Evolutionary conservation across 2,888 invertebrate species (phyloP), one percentile per base, ranked within the genome.

Genomic region (Eueremaeus valkanovi): DNA sequence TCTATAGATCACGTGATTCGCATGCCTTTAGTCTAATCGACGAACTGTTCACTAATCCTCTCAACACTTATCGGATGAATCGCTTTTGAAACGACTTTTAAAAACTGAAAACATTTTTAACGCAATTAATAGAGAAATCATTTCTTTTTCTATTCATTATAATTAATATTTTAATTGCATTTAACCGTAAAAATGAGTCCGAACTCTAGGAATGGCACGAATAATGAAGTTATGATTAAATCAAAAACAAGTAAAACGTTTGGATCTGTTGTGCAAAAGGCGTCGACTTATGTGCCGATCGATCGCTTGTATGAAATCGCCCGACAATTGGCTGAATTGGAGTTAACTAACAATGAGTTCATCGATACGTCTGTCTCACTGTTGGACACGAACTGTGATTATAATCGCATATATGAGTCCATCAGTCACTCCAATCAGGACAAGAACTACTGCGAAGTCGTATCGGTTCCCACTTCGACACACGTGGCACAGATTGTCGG

Each of bases 401-500:
- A 0, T 9, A 27, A 27, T 8, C 40, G 27, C 27, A 27, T 13
- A 18, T 27, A 55, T 27, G 16, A 31, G 27, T 16, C 16, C 13
- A 13, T 16, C 1, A 21, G 8, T 36, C 1, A 1, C 42, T 27
- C 5, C 24, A 51, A 36, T 9, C 5, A 55, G 21, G 74, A 61
- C 33, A 74, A 58, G 45, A 63, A 74, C n/a, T 74, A 61, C 24
- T 68, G 61, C 24, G 68, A 66, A 68, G 40, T 49, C 49, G 75
- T 75, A n/a, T 55, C 40, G 1, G 75, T 75, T 0, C 55, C 61
- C 16, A 58, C 72, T 13, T 75, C 75, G 16, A 72, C 75, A 55
- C 75, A 75, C 29, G 75, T 75, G 31, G 72, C 75, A 24, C 72
- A 72, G 45, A 75, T 75, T 13, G 75, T 75, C 21, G 75, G 75